phyloP scores from a whole-genome alignment of 2,888 invertebrate genomes.

The Onthophagus sagittarius region DNA sequence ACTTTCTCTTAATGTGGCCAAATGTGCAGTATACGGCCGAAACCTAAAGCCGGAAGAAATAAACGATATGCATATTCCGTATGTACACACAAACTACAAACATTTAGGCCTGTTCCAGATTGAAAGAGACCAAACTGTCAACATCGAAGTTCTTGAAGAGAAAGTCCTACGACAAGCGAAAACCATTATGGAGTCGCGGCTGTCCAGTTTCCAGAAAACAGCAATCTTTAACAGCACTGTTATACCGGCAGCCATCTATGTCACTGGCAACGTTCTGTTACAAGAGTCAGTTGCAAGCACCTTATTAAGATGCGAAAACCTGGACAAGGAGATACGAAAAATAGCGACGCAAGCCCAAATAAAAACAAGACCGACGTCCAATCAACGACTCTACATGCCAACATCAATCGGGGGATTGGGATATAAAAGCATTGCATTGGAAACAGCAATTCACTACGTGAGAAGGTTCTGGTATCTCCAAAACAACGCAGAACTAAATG shows the following conservation, averaged over 20 bases:
- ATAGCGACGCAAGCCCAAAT: neutral
- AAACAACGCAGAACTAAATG: neutral
- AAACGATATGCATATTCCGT: neutral
- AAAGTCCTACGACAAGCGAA: neutral
- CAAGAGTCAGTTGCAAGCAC: neutral
- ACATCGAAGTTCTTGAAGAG: neutral
- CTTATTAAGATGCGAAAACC: neutral
- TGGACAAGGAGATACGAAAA: no score
- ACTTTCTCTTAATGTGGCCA: neutral
- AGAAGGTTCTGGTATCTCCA: constrained; percentile 9
- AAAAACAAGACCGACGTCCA: constrained; percentile 14
- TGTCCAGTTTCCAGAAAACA: neutral
- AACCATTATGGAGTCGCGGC: neutral
- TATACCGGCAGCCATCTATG: neutral
- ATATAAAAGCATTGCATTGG: neutral
- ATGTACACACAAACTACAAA: neutral
- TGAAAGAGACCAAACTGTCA: neutral
- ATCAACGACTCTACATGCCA: no score
- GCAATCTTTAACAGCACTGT: neutral
- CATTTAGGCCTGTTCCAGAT: neutral
- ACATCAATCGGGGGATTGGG: no score
- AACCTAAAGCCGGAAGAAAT: neutral
- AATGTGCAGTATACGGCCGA: neutral
- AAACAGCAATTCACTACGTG: constrained; percentile 3
- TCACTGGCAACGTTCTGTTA: neutral